Conservation (phyloP, 2,888 invertebrate genomes). For the Atethmia centrago region DNA sequence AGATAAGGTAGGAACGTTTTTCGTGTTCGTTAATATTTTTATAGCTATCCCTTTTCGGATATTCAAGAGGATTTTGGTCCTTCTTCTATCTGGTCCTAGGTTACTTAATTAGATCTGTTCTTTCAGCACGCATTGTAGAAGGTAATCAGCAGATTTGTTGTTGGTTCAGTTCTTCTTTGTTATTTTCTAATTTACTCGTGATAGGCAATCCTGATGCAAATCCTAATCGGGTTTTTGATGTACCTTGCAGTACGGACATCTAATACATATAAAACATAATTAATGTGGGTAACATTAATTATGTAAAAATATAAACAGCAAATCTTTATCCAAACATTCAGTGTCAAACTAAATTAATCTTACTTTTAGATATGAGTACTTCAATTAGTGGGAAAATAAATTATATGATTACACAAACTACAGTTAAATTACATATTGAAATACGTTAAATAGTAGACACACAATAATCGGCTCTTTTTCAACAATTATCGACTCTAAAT, state of each 20-base stretch:
- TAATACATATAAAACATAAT: no score
- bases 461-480: neutral
- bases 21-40: slow-evolving; percentile 1
- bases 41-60: neutral
- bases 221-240: no score
- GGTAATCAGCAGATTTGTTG: neutral
- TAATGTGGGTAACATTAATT: no score
- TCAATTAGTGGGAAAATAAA: neutral
- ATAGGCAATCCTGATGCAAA: no score
- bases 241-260: no score
- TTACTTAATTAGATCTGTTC: neutral
- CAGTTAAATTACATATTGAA: no score
- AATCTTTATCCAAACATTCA: no score
- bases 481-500: neutral
- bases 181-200: no score
- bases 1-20: neutral
- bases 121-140: neutral
- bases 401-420: neutral
- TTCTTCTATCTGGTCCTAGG: neutral
- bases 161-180: neutral
- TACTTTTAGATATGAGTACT: no score
- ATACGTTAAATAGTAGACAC: no score
- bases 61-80: neutral
- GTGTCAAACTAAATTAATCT: no score
- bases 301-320: no score